Conservation (phyloP, 2,888 invertebrate species). For the Hirtodrosophila trivittata region DNA sequence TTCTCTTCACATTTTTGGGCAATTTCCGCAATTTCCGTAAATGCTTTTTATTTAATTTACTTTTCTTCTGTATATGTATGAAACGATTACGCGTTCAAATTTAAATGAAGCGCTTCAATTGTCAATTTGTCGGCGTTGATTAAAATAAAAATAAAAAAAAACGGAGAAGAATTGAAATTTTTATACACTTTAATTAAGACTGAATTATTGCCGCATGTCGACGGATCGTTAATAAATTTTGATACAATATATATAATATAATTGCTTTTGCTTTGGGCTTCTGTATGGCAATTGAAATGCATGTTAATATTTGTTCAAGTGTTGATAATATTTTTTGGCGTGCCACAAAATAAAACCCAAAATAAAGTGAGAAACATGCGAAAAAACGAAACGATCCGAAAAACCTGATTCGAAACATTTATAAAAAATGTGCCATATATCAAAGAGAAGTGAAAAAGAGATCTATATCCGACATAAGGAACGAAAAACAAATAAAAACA, state of each 20-base stretch:
- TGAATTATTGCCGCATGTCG: conserved; percentile 68
- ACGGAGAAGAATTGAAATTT: conserved; percentile 45
- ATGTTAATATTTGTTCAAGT: conserved; percentile 65
- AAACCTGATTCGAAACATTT: conserved; percentile 37
- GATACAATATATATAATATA: conserved; percentile 6
- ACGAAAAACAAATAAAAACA: too few species aligned
- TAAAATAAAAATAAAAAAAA: conserved; percentile 39
- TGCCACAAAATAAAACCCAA: conserved; percentile 51
- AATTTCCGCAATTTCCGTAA: conserved; percentile 31
- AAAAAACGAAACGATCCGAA: too few species aligned
- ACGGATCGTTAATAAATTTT: conserved; percentile 20
- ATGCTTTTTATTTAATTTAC: conserved; percentile 27
- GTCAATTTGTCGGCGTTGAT: conserved; percentile 75
- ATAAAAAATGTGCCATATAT: conserved; percentile 31
- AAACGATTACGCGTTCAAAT: conserved; percentile 33
- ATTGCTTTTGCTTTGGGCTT: conserved; percentile 23
- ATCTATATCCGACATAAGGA: conserved; percentile 21
- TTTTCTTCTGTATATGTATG: conserved; percentile 14
- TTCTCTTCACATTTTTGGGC: conserved; percentile 12
- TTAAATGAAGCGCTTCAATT: conserved; percentile 61
- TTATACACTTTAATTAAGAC: conserved; percentile 73
- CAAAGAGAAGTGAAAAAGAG: conserved; percentile 8
- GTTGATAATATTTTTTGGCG: conserved; percentile 44
- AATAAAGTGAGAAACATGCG: conserved; percentile 27
- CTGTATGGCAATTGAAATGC: conserved; percentile 56